Percentiles rank a stretch among this genome's conserved stretches.
Evolutionary conservation across 2,113 vertebrate species (phyloP).

Genomic region (Sus scrofa): T2T-Sscrofa CM000830.6:101178501-101179000

Average conservation of each 20-base stretch:
- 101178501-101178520: too few relatives aligned
- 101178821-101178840: background rate
- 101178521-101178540: too few relatives aligned
- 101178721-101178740: background rate
- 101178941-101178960: background rate
- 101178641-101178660: background rate
- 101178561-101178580: too few relatives aligned
- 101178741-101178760: constrained; percentile 15
- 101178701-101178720: background rate
- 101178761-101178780: constrained; percentile 21
- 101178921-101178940: background rate
- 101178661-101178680: background rate
- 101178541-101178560: too few relatives aligned
- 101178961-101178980: constrained; percentile 19
- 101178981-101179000: background rate
- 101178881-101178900: background rate
- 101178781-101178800: background rate
- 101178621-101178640: background rate
- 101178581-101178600: background rate
- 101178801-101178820: background rate
- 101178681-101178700: background rate
- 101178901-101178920: background rate
- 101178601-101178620: background rate
- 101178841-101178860: background rate
- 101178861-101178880: background rate